Evolutionary conservation across 2,113 vertebrate genomes (phyloP), one percentile per base, ranked within the genome.

Genomic region (Etheostoma cragini): DNA sequence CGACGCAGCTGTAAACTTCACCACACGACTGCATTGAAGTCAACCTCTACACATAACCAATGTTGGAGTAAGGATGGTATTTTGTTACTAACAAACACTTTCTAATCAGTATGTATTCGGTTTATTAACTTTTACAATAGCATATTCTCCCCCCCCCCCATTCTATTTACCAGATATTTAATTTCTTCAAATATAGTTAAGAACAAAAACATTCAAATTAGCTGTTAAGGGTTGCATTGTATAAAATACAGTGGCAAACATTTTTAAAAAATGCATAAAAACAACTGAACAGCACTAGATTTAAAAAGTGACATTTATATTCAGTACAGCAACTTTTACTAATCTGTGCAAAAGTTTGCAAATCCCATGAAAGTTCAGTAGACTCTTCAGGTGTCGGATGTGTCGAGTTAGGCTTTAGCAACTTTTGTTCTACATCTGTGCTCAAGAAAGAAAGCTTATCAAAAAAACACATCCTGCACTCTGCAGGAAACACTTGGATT

Each of bases 201-300:
- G 90, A 90, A 95, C 96, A 92, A 92, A 96, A 96, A 95, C 94
- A 96, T 97, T 96, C 95, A 96, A 92, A 95, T 92, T 90, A 95
- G 93, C 95, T 95, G 91, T 95, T 94, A 95, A 96, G 94, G 95
- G 94, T 96, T 95, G 91, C 92, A 91, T 96, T 94, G 93, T 96
- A 97, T 96, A 96, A 96, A 96, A 97, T 96, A 95, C 92, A 95
- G 94, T 94, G 93, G 89, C 90, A 93, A 95, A 95, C 95, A 93
- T 94, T 82, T 82, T 86, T 89, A 95, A 92, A 83, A 95, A 94
- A 90, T 93, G 95, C 91, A 94, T 94, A 95, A 94, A 95, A 96
- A 94, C 93, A 93, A 93, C 92, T 87, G 89, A 95, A 93, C 93
- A 91, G 94, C 91, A 93, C 87, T 94, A 94, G 81, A 90, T 47